Percentiles rank a stretch among this genome's conserved stretches.
These are phyloP conservation scores for Exaiptasia diaphana DNA, from an alignment of 64 coral and sea anemone species.

Conservation along the genomic window DNA sequence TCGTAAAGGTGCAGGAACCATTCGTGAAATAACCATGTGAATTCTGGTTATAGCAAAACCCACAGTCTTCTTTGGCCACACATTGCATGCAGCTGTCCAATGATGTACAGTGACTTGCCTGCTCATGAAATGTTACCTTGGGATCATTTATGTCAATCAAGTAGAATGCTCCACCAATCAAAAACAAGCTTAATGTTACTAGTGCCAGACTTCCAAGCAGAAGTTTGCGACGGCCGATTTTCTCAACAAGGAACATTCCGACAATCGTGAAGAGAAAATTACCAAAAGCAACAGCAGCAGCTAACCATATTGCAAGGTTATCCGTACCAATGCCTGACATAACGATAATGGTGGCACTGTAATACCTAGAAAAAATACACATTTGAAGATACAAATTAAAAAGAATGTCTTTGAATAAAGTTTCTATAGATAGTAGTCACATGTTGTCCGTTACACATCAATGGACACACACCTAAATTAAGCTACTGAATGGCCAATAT, in stretches of 20 bases:
- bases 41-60: conserved; percentile 73
- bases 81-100: conserved; percentile 59
- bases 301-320: conserved; percentile 75
- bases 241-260: conserved; percentile 84
- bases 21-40: conserved; percentile 18
- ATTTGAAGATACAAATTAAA: background rate
- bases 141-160: conserved; percentile 49
- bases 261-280: conserved; percentile 86
- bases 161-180: conserved; percentile 78
- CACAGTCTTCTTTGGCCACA: conserved; percentile 40
- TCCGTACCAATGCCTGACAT: conserved; percentile 83
- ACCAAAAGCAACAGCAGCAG: conserved; percentile 75
- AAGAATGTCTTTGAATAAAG: background rate
- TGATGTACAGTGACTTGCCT: background rate
- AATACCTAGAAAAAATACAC: conserved; percentile 73
- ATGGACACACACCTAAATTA: too few species aligned
- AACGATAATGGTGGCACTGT: conserved; percentile 93
- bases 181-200: conserved; percentile 63
- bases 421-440: background rate
- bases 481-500: too few species aligned
- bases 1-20: conserved; percentile 72
- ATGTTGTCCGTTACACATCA: too few species aligned
- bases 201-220: conserved; percentile 71
- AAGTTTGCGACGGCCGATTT: conserved; percentile 81
- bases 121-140: conserved; percentile 27